phyloP scores from a whole-genome alignment of 2,888 invertebrate species.

The Ellobium chinense region DNA sequence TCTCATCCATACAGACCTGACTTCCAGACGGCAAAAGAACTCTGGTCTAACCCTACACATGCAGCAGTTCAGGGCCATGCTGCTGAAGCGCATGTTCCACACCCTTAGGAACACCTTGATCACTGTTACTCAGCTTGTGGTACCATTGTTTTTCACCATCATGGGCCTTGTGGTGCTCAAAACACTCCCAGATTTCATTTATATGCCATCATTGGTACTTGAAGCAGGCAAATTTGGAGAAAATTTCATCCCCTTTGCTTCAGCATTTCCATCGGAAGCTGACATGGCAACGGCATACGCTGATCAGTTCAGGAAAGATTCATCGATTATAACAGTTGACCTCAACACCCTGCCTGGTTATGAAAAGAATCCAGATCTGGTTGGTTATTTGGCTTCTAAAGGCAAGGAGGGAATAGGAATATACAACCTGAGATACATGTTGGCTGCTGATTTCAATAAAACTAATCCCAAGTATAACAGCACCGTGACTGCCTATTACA shows the following conservation, averaged over 20 bases:
- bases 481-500: conserved; percentile 85
- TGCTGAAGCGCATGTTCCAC: conserved; percentile 84
- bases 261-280: not conserved
- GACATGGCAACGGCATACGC: conserved; percentile 53
- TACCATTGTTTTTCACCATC: conserved; percentile 84
- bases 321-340: conserved; percentile 44
- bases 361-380: conserved; percentile 56
- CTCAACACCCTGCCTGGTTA: conserved; percentile 55
- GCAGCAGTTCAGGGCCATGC: conserved; percentile 85
- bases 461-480: not conserved
- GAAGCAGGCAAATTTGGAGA: conserved; percentile 78
- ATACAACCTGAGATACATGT: conserved; percentile 77
- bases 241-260: conserved; percentile 57
- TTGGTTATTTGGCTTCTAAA: conserved; percentile 59
- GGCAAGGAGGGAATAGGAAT: conserved; percentile 71
- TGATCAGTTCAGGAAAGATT: conserved; percentile 54
- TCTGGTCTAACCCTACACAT: conserved; percentile 64
- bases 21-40: conserved; percentile 57
- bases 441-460: conserved; percentile 70
- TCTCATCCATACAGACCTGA: conserved; percentile 6
- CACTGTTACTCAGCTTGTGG: conserved; percentile 80
- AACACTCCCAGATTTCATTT: conserved; percentile 79
- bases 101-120: conserved; percentile 85
- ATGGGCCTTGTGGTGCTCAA: conserved; percentile 73
- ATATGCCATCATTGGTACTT: conserved; percentile 82